phyloP scores from a whole-genome alignment of 1,140 invertebrate species.

The Paramacrobiotus metropolitanus region DNA sequence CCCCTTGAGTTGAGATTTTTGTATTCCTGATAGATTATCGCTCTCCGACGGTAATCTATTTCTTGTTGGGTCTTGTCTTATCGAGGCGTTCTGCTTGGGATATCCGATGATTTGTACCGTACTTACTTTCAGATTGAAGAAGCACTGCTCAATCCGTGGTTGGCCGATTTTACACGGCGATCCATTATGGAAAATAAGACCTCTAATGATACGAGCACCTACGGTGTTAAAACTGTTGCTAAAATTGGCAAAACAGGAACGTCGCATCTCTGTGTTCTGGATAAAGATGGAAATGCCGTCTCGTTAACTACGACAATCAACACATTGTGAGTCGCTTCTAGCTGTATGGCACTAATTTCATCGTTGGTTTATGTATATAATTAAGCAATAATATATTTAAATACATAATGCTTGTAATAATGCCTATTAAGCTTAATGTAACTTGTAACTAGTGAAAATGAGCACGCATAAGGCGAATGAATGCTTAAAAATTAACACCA shows the following conservation, averaged over 20 bases:
- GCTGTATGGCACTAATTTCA: too few relatives aligned
- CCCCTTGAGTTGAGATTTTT: too few relatives aligned
- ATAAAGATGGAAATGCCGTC: constrained; percentile 67
- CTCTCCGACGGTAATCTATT: too few relatives aligned
- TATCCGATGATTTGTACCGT: constrained; percentile 32
- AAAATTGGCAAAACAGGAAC: constrained; percentile 36
- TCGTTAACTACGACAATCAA: constrained; percentile 78
- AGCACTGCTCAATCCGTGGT: constrained; percentile 5
- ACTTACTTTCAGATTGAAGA: constrained; percentile 19
- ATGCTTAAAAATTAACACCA: too few relatives aligned
- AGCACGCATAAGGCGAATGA: too few relatives aligned
- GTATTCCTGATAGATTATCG: too few relatives aligned
- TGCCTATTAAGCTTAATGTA: too few relatives aligned
- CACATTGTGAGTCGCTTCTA: constrained; percentile 53
- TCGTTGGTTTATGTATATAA: too few relatives aligned
- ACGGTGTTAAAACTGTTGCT: constrained; percentile 9
- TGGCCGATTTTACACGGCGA: constrained; percentile 14
- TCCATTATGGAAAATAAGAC: constrained; percentile 17
- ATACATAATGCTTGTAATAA: too few relatives aligned
- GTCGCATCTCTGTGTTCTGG: constrained; percentile 62
- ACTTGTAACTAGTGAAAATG: too few relatives aligned
- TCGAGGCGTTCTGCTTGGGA: constrained; percentile 40
- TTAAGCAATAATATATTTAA: too few relatives aligned
- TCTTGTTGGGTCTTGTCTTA: constrained; percentile 11
- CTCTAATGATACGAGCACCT: constrained; percentile 18